These are phyloP conservation scores for Tenthredo mesomela DNA, from an alignment of 2,888 invertebrate species.

Conservation along the genomic window DNA sequence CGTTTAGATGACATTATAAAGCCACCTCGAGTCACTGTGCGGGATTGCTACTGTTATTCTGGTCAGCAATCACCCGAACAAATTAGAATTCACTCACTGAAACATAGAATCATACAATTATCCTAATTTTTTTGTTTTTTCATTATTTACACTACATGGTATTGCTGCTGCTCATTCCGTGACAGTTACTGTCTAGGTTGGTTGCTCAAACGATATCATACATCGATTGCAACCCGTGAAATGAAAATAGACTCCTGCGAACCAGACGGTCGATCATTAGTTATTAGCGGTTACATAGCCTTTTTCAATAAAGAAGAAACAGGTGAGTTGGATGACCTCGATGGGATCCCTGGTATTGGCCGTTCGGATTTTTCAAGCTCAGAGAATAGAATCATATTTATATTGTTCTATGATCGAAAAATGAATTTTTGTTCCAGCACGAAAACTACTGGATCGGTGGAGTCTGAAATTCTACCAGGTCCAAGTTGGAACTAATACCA, in stretches of 20 bases:
- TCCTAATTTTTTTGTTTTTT: background rate
- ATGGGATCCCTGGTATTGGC: background rate
- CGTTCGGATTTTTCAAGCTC: background rate
- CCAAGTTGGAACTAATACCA: background rate
- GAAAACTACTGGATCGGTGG: background rate
- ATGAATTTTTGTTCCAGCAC: background rate
- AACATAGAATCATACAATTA: background rate
- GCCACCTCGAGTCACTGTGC: background rate
- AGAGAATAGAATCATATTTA: too few species aligned
- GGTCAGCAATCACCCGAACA: background rate
- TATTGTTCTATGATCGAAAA: background rate
- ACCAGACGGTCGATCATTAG: background rate
- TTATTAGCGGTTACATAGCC: background rate
- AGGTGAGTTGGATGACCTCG: background rate
- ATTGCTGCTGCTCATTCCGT: background rate
- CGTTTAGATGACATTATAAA: constrained; percentile 35
- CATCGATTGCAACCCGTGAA: background rate
- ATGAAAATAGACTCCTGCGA: background rate
- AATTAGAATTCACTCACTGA: background rate
- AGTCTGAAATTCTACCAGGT: background rate
- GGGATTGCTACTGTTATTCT: constrained; percentile 11
- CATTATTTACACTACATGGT: background rate
- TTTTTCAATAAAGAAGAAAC: background rate
- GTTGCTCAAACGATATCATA: background rate
- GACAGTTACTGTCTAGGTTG: background rate